Percentiles rank a stretch among this genome's conserved stretches.
phyloP scores from a whole-genome alignment of 1,140 invertebrate genomes.

The Anthonomus grandis region DNA sequence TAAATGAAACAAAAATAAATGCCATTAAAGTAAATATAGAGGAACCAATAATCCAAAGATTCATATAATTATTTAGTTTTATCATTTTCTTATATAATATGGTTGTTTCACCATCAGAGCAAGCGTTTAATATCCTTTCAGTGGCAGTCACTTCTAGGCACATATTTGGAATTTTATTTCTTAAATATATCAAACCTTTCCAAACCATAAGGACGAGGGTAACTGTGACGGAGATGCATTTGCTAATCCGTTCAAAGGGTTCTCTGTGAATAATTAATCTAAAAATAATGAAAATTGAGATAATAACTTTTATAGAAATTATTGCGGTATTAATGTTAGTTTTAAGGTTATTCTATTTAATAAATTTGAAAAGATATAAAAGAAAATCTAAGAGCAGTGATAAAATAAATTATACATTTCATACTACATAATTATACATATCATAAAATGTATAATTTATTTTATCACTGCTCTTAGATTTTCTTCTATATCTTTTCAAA shows the following conservation, averaged over 20 bases:
- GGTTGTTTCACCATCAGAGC: background rate
- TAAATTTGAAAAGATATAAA: no score
- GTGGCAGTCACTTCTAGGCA: background rate
- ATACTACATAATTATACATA: no score
- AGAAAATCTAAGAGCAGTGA: no score
- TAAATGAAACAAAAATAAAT: background rate
- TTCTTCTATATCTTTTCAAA: no score
- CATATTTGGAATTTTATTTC: background rate
- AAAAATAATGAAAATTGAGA: background rate
- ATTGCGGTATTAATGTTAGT: no score
- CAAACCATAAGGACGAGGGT: background rate
- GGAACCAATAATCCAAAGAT: constrained; percentile 1
- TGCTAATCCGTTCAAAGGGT: constrained; percentile 9
- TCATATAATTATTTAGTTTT: background rate
- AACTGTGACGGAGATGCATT: constrained; percentile 1
- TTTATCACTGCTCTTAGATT: no score
- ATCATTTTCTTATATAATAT: background rate
- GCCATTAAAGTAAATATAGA: constrained; percentile 3
- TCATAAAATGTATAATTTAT: no score
- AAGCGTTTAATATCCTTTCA: background rate
- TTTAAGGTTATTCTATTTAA: no score
- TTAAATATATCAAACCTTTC: background rate
- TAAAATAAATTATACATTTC: no score
- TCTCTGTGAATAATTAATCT: background rate
- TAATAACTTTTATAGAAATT: no score